Evolutionary conservation across 1,140 invertebrate genomes (phyloP).

Genomic region (Drosophila erecta): DNA sequence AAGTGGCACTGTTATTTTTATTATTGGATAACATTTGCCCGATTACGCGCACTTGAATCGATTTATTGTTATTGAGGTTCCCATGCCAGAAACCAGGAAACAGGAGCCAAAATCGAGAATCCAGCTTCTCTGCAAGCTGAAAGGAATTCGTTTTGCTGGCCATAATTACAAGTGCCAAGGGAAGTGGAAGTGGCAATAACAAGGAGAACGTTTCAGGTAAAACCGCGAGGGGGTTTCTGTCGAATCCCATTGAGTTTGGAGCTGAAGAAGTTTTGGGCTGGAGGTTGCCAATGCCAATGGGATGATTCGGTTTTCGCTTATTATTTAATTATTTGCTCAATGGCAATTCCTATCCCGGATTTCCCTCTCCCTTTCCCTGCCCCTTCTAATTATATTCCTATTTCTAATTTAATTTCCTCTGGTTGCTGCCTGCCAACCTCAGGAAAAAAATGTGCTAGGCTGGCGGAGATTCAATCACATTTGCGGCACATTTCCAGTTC

Average conservation of each 20-base stretch:
- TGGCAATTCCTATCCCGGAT: slow-evolving; percentile 61
- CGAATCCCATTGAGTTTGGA: slow-evolving; percentile 23
- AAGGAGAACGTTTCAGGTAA: slow-evolving; percentile 41
- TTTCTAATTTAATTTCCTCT: slow-evolving; percentile 68
- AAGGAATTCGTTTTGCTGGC: slow-evolving; percentile 58
- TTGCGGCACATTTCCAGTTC: slow-evolving; percentile 72
- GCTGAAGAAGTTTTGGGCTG: background rate
- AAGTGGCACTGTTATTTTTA: slow-evolving; percentile 66
- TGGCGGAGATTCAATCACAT: slow-evolving; percentile 40
- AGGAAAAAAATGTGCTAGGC: slow-evolving; percentile 20
- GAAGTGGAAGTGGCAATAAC: background rate
- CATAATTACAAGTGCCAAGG: slow-evolving; percentile 72
- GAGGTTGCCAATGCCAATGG: slow-evolving; percentile 64
- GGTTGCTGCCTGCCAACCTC: slow-evolving; percentile 57
- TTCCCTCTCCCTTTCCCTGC: slow-evolving; percentile 4
- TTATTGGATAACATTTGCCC: slow-evolving; percentile 76
- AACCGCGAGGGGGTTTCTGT: slow-evolving; percentile 22
- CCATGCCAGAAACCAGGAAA: slow-evolving; percentile 7
- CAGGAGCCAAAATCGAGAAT: background rate
- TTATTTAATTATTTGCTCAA: slow-evolving; percentile 81
- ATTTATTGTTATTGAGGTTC: slow-evolving; percentile 76
- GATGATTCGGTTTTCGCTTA: slow-evolving; percentile 60
- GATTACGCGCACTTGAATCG: slow-evolving; percentile 78
- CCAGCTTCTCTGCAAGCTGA: background rate
- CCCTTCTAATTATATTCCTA: slow-evolving; percentile 23